Evolutionary conservation across 1,140 invertebrate species (phyloP), one percentile per base, ranked within the genome.

Genomic region (Temnothorax longispinosus): DNA sequence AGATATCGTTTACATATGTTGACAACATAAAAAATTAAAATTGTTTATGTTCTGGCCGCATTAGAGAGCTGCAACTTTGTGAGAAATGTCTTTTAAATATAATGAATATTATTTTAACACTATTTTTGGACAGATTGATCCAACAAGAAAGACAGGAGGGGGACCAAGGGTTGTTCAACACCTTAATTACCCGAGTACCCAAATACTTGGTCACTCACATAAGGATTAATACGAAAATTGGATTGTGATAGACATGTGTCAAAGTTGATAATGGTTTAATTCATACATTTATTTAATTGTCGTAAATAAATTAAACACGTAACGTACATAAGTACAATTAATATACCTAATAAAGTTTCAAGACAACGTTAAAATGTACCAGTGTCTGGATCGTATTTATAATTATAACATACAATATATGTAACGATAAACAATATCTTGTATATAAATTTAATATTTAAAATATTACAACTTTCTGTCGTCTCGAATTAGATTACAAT

Each of bases 261-360:
- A 75, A 75, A 21, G 13, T 41, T 58, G n/a, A 58, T 38, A 75
- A 56, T 35, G 13, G 21, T 76, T 76, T 38, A 58, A 76, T 44
- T 76, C n/a, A 75, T 41, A 75, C 38, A 76, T 76, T 76, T 76
- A 76, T 76, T 60, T 75, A 75, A 41, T 75, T 32, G 15, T 75
- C 50, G 8, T 38, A 58, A 76, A 58, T 76, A 76, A 76, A 76
- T 76, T 76, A 76, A 76, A 76, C 35, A 76, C 8, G 2, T 60
- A 76, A 76, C 60, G 60, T 76, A 76, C 74, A 60, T 76, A 76
- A 76, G 54, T 76, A 76, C 54, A 75, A 21, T 21, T 21, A 21
- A 21, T 65, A 65, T 21, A 78, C 10, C 32, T 65, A 60, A 76
- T 13, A 47, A 78, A 65, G 2, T 65, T 18, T 10, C 0, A 78